These are phyloP conservation scores for Octomys mimax DNA, from an alignment of 2,797 vertebrate species.

Conservation along the genomic window DNA sequence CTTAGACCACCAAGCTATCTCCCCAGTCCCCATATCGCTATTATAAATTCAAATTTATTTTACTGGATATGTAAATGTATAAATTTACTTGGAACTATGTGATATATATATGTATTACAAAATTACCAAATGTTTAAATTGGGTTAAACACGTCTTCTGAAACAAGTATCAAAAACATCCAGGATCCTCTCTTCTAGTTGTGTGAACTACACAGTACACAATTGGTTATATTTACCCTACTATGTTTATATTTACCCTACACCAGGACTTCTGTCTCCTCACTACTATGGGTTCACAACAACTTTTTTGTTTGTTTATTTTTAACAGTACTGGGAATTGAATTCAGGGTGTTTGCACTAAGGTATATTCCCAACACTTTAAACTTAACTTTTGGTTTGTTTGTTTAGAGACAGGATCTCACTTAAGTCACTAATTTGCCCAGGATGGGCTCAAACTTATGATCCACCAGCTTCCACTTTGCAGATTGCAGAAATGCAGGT, in stretches of 20 bases:
- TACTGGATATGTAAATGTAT: background rate
- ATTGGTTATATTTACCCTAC: background rate
- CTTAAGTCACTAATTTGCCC: background rate
- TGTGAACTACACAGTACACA: background rate
- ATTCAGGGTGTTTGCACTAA: background rate
- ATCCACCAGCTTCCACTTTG: background rate
- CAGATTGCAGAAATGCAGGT: background rate
- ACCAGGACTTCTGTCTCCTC: no score
- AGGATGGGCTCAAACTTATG: background rate
- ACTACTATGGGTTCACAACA: background rate
- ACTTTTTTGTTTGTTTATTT: background rate
- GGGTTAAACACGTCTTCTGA: background rate
- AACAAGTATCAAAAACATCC: background rate
- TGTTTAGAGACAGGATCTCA: background rate
- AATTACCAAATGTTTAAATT: background rate
- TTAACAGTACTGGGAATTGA: background rate
- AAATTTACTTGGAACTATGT: background rate
- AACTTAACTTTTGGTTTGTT: background rate
- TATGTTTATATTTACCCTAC: background rate
- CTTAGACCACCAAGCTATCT: no score
- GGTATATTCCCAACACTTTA: background rate
- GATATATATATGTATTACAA: background rate
- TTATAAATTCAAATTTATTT: background rate
- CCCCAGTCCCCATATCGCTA: no score
- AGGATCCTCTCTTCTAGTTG: no score